Conservation (phyloP, 2,113 vertebrate species). For the Gymnocephalus cernua region DNA sequence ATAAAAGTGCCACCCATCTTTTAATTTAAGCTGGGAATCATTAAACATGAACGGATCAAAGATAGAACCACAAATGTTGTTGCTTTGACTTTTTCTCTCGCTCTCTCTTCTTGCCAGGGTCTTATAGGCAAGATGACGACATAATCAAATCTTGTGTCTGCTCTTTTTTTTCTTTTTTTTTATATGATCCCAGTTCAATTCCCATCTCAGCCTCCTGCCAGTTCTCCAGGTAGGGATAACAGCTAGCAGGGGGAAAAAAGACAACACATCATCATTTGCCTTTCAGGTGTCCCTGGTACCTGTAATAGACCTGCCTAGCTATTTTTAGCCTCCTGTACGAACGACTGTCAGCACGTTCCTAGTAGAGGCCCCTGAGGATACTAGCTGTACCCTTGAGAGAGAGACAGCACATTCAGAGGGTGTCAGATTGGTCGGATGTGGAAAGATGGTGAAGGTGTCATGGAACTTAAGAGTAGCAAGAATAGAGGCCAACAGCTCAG, state of each 20-base stretch:
- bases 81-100: neutral
- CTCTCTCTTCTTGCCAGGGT: neutral
- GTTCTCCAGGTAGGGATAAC: conserved; percentile 2
- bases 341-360: conserved; percentile 70
- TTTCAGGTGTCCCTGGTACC: conserved; percentile 77
- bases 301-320: conserved; percentile 67
- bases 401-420: neutral
- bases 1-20: too few relatives aligned
- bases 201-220: conserved; percentile 8
- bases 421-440: neutral
- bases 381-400: conserved; percentile 40
- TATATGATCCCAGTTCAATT: conserved; percentile 30
- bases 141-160: conserved; percentile 13
- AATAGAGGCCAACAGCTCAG: neutral
- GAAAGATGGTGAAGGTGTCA: neutral
- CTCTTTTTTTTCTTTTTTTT: conserved; percentile 9
- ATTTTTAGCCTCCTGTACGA: conserved; percentile 72
- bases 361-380: conserved; percentile 41
- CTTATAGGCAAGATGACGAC: neutral
- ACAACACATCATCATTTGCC: conserved; percentile 60
- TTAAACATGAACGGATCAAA: neutral
- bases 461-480: neutral
- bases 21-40: neutral
- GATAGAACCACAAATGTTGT: neutral
- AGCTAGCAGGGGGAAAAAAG: conserved; percentile 18